These are phyloP conservation scores for Cyanoramphus novaezelandiae DNA, from an alignment of 2,113 vertebrate species.

Conservation along the genomic window DNA sequence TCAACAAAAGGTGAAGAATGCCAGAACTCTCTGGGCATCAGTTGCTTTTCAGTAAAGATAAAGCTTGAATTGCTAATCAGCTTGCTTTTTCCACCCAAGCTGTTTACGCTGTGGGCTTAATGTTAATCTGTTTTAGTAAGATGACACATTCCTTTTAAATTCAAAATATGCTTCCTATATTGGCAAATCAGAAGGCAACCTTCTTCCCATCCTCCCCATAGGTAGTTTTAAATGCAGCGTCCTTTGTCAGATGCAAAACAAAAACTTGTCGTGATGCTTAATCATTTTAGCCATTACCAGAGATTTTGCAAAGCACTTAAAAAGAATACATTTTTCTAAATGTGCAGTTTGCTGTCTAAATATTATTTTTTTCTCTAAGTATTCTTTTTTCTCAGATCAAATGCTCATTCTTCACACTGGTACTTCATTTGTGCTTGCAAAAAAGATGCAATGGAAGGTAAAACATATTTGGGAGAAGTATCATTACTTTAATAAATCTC, in stretches of 20 bases:
- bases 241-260: conserved; percentile 15
- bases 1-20: conserved; percentile 84
- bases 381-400: neutral
- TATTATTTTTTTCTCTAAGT: neutral
- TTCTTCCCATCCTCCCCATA: neutral
- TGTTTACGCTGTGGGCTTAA: conserved; percentile 67
- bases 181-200: conserved; percentile 42
- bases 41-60: conserved; percentile 75
- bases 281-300: neutral
- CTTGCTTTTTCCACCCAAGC: conserved; percentile 75
- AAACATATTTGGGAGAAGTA: conserved; percentile 5
- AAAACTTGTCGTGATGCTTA: conserved; percentile 14
- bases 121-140: conserved; percentile 69
- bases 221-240: conserved; percentile 60
- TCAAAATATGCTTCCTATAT: conserved; percentile 66
- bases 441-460: neutral
- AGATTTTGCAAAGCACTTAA: neutral
- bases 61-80: conserved; percentile 83
- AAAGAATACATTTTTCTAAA: conserved; percentile 10
- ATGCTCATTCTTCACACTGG: neutral
- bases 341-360: conserved; percentile 19
- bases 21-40: conserved; percentile 67
- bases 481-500: neutral
- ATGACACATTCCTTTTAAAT: conserved; percentile 70
- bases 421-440: conserved; percentile 8